Evolutionary conservation across 2,797 vertebrate species (phyloP).

Genomic region (Pogoniulus pusillus): DNA sequence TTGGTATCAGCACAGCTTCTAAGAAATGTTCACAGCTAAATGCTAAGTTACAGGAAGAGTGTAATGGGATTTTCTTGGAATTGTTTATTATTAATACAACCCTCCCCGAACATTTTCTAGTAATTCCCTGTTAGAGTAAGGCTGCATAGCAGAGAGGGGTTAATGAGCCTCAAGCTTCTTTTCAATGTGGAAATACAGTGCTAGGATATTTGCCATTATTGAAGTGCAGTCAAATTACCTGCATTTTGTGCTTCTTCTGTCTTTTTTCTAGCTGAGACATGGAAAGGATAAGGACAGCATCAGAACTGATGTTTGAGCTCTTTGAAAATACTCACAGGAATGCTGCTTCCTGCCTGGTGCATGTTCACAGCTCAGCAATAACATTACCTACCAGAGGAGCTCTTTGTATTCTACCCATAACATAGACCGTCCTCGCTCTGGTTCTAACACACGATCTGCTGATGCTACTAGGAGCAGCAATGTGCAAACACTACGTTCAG

Average conservation of each 20-base stretch:
- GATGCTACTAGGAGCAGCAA: neutral
- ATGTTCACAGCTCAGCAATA: neutral
- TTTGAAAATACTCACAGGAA: neutral
- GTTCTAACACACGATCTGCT: neutral
- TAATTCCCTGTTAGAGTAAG: neutral
- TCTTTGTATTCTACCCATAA: neutral
- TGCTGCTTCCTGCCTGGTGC: neutral
- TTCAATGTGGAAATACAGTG: neutral
- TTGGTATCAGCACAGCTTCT: neutral
- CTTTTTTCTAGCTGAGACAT: neutral
- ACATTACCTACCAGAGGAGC: neutral
- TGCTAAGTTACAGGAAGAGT: neutral
- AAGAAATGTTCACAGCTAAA: neutral
- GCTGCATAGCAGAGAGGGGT: neutral
- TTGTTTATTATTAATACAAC: neutral
- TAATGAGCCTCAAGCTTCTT: neutral
- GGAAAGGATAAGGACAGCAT: neutral
- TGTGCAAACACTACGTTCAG: neutral
- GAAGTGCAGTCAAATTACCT: neutral
- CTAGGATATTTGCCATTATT: neutral
- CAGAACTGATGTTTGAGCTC: neutral
- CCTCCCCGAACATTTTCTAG: neutral
- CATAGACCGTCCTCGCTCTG: neutral
- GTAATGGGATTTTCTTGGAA: neutral
- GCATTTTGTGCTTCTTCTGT: neutral